Evolutionary conservation across 2,888 invertebrate species (phyloP).

Genomic region (Magallana nippona): DNA sequence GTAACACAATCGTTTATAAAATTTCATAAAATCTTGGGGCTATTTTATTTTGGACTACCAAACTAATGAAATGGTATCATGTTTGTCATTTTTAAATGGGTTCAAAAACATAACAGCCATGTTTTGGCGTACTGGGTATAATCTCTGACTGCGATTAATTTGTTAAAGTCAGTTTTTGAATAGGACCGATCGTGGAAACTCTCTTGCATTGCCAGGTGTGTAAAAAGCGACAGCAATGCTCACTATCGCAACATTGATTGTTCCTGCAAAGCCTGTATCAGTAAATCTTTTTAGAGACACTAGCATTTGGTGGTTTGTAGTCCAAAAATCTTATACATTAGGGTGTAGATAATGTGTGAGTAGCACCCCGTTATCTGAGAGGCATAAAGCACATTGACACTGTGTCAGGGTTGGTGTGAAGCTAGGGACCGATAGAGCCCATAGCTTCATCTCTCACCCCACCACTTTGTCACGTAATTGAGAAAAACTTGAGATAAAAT

Average conservation of each 20-base stretch:
- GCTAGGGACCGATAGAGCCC: neutral
- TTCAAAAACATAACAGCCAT: constrained; percentile 24
- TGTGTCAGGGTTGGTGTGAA: constrained; percentile 41
- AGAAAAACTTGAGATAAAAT: constrained; percentile 64
- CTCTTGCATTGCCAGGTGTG: constrained; percentile 22
- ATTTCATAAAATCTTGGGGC: neutral
- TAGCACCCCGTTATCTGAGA: constrained; percentile 3
- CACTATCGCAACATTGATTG: neutral
- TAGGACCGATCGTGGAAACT: neutral
- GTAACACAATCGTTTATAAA: neutral
- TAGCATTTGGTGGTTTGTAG: constrained; percentile 16
- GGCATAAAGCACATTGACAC: constrained; percentile 12
- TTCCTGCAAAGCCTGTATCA: neutral
- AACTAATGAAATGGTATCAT: neutral
- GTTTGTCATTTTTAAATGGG: constrained; percentile 5
- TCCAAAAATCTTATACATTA: constrained; percentile 15
- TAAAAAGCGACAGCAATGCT: constrained; percentile 23
- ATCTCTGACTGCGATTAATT: constrained; percentile 6
- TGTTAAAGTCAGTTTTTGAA: constrained; percentile 20
- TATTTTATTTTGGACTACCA: neutral
- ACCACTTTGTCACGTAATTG: constrained; percentile 70
- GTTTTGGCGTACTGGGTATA: neutral
- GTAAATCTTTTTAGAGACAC: constrained; percentile 26
- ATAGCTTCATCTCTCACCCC: constrained; percentile 53
- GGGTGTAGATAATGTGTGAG: constrained; percentile 27